phyloP scores from a whole-genome alignment of 2,888 invertebrate genomes.

The Ophioninae sp. region DNA sequence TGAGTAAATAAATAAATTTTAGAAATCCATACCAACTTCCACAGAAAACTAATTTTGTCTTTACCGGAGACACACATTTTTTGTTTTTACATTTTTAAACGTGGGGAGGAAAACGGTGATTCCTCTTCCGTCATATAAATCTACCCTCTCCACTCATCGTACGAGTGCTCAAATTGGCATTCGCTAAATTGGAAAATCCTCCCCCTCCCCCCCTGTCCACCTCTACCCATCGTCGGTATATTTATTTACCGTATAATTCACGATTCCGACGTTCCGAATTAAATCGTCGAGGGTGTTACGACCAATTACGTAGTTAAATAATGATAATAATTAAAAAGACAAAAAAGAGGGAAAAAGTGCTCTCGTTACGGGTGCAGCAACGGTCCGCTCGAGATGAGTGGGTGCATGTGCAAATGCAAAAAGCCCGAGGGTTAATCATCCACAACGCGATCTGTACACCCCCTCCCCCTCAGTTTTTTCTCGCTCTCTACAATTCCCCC shows the following conservation, averaged over 20 bases:
- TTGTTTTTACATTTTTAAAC: no score
- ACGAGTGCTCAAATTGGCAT: conserved; percentile 22
- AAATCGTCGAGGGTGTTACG: conserved; percentile 54
- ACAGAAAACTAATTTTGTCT: no score
- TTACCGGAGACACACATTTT: no score
- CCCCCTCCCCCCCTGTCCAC: neutral
- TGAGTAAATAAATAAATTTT: no score
- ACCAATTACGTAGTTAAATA: conserved; percentile 48
- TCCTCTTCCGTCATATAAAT: no score
- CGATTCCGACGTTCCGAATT: conserved; percentile 49
- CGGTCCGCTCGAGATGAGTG: conserved; percentile 1
- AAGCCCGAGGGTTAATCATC: conserved; percentile 54
- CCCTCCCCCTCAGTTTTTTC: neutral
- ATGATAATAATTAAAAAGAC: neutral
- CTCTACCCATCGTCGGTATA: neutral
- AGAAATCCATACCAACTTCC: no score
- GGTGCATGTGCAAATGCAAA: conserved; percentile 48
- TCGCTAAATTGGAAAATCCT: conserved; percentile 39
- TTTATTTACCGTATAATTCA: conserved; percentile 59
- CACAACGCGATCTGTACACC: conserved; percentile 36
- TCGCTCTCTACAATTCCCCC: no score
- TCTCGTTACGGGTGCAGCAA: conserved; percentile 14
- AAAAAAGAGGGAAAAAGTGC: conserved; percentile 15
- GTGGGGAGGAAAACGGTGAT: no score
- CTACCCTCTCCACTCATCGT: neutral